phyloP scores from a whole-genome alignment of 2,797 vertebrate genomes.

The Botia kubotai region DNA sequence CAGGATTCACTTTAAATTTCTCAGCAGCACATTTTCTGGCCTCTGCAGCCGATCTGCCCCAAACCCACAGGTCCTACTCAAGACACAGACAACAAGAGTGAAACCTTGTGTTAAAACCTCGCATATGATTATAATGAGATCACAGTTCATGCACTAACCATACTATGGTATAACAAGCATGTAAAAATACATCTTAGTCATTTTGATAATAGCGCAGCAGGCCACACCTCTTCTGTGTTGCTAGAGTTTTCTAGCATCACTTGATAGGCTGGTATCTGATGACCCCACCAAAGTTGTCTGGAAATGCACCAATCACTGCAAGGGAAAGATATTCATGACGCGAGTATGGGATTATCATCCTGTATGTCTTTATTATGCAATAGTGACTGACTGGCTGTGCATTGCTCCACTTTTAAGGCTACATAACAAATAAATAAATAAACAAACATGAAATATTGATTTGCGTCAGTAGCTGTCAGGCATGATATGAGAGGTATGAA shows the following conservation, averaged over 20 bases:
- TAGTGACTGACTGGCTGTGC: background rate
- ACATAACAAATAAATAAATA: background rate
- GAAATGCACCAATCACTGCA: constrained; percentile 92
- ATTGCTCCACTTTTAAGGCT: background rate
- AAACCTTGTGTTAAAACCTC: constrained; percentile 4
- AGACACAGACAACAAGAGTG: background rate
- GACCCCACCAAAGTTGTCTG: constrained; percentile 94
- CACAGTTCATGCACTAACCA: background rate
- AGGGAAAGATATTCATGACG: background rate
- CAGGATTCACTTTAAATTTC: constrained; percentile 71
- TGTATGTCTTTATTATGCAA: background rate
- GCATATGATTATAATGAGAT: background rate
- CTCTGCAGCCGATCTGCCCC: constrained; percentile 79
- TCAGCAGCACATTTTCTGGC: constrained; percentile 79
- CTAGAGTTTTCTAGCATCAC: constrained; percentile 67
- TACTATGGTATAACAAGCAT: background rate
- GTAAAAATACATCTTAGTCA: background rate
- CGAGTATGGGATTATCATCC: background rate
- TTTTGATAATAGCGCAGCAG: background rate
- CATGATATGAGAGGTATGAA: background rate
- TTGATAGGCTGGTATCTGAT: constrained; percentile 88
- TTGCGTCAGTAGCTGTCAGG: background rate
- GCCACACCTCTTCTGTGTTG: constrained; percentile 67
- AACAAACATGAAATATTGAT: background rate
- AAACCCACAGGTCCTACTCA: constrained; percentile 82